A percentile compares a stretch with the other conserved stretches of the same genome.
phyloP scores from a whole-genome alignment of 2,113 vertebrate genomes.

The Gadus chalcogrammus region DNA sequence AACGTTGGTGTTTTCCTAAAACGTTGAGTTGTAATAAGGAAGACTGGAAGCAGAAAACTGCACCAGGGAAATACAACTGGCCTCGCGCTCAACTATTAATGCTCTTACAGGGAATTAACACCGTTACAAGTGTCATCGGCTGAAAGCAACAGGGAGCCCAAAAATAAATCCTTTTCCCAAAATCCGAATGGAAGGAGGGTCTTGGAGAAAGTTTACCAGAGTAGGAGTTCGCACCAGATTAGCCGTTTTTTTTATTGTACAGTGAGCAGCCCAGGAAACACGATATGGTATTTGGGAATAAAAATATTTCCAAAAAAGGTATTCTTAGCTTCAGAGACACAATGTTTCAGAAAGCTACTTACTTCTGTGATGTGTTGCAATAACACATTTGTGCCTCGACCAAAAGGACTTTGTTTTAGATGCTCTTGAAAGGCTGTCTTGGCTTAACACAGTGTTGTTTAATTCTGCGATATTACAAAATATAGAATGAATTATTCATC shows the following conservation, averaged over 20 bases:
- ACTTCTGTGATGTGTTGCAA: not conserved
- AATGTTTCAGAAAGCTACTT: not conserved
- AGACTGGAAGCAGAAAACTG: conserved; percentile 14
- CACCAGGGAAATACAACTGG: conserved; percentile 33
- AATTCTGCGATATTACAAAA: too few relatives aligned
- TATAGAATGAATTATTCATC: too few relatives aligned
- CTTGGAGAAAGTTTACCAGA: too few relatives aligned
- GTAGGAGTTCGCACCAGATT: too few relatives aligned
- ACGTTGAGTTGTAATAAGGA: conserved; percentile 15
- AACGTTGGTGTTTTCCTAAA: not conserved
- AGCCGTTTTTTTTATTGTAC: too few relatives aligned
- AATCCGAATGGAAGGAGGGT: conserved; percentile 6
- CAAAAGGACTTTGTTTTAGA: conserved; percentile 9
- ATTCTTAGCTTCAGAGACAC: too few relatives aligned
- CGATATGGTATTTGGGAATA: too few relatives aligned
- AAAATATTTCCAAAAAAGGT: too few relatives aligned
- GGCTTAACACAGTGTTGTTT: too few relatives aligned
- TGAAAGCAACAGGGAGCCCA: conserved; percentile 28
- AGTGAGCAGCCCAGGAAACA: too few relatives aligned
- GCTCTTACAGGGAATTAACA: conserved; percentile 43
- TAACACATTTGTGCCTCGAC: conserved; percentile 13
- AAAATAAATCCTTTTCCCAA: conserved; percentile 6
- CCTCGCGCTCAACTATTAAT: conserved; percentile 32
- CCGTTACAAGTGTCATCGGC: conserved; percentile 31
- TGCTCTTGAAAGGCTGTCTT: too few relatives aligned